Conservation (phyloP, 2,113 vertebrate genomes). For the Sylvia atricapilla region DNA sequence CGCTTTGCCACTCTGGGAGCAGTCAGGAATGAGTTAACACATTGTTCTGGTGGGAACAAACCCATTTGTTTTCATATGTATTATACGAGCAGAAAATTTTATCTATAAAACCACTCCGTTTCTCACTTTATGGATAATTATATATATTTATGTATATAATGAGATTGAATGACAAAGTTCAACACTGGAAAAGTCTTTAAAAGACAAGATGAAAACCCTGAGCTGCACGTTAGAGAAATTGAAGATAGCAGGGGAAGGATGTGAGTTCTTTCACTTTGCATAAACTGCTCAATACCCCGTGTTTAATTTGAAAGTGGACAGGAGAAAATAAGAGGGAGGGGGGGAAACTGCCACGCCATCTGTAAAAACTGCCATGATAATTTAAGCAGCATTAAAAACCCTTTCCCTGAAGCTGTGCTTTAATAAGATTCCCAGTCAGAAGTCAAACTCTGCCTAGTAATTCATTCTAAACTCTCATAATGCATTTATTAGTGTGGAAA, state of each 20-base stretch:
- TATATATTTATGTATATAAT: background rate
- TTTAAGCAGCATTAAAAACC: constrained; percentile 68
- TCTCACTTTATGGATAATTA: background rate
- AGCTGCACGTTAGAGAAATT: accelerated
- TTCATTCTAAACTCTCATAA: constrained; percentile 71
- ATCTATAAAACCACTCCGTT: accelerated
- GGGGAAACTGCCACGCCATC: constrained; percentile 3
- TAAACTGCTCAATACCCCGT: background rate
- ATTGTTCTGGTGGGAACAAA: background rate
- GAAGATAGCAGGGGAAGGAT: background rate
- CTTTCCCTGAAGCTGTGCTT: constrained; percentile 73
- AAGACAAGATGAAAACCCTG: background rate
- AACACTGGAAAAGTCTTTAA: background rate
- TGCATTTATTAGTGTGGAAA: constrained; percentile 69
- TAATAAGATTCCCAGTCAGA: constrained; percentile 72
- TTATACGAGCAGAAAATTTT: accelerated
- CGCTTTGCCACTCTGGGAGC: accelerated
- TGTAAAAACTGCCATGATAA: constrained; percentile 66
- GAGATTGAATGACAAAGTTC: background rate
- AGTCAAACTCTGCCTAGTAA: constrained; percentile 65
- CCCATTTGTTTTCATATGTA: accelerated
- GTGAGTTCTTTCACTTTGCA: background rate
- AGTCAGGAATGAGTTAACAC: background rate
- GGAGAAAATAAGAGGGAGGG: background rate
- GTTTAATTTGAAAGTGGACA: constrained; percentile 32